phyloP scores from a whole-genome alignment of 2,113 vertebrate genomes.

The Syrrhaptes paradoxus region DNA sequence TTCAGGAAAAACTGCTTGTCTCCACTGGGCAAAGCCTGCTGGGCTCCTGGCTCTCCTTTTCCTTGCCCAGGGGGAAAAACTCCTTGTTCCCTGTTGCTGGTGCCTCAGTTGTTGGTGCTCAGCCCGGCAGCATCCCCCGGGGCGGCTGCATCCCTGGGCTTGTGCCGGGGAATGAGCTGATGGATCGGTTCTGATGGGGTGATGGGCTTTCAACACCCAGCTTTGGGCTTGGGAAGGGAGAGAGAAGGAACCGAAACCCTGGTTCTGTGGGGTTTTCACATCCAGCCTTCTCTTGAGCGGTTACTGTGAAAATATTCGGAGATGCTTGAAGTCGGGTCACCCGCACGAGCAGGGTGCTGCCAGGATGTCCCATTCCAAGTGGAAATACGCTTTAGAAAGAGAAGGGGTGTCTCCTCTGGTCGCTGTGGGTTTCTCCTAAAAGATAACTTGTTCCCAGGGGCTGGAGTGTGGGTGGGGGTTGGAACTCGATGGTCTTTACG shows the following conservation, averaged over 20 bases:
- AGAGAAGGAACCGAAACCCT: not conserved
- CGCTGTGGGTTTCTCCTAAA: not conserved
- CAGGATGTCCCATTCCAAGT: not conserved
- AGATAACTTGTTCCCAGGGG: not conserved
- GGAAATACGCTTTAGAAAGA: not conserved
- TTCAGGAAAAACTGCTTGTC: not conserved
- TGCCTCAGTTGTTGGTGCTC: not conserved
- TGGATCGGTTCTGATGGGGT: accelerated
- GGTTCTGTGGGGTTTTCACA: not conserved
- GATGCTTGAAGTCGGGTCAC: not conserved
- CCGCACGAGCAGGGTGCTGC: not conserved
- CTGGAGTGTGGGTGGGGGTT: not conserved
- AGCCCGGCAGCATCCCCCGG: not conserved
- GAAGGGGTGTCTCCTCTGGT: not conserved
- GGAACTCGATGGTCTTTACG: too few relatives aligned
- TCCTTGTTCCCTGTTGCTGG: not conserved
- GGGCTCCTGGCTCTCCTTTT: not conserved
- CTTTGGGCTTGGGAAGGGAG: not conserved
- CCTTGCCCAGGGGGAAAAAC: not conserved
- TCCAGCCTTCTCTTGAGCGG: not conserved
- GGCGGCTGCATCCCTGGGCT: accelerated
- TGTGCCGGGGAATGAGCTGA: accelerated
- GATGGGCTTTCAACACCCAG: not conserved
- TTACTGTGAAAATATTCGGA: not conserved
- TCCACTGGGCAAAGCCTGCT: too few relatives aligned